Evolutionary conservation across 2,888 invertebrate genomes (phyloP).

Genomic region (Cataglyphis livida): DNA sequence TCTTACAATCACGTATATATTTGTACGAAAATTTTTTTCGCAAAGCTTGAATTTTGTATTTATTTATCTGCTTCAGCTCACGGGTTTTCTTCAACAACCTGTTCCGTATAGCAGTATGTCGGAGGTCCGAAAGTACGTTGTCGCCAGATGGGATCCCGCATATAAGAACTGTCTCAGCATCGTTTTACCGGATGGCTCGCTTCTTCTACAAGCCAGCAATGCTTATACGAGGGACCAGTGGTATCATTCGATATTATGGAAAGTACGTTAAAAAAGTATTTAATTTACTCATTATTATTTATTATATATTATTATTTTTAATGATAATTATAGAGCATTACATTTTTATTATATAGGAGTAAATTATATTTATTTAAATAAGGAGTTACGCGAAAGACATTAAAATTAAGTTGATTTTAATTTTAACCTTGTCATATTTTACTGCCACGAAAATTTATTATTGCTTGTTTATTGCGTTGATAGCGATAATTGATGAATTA

Average conservation of each 20-base stretch:
- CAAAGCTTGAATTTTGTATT: neutral
- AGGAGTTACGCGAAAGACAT: neutral
- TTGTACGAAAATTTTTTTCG: neutral
- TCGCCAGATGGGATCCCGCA: conserved; percentile 92
- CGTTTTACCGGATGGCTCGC: conserved; percentile 91
- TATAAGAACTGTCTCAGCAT: conserved; percentile 93
- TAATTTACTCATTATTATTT: neutral
- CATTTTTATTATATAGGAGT: neutral
- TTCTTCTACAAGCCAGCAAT: conserved; percentile 91
- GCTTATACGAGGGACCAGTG: conserved; percentile 94
- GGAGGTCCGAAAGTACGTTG: conserved; percentile 89
- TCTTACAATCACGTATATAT: neutral
- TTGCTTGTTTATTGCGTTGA: neutral
- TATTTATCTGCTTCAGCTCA: conserved; percentile 86
- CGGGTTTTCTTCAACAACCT: conserved; percentile 89
- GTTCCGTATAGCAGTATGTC: conserved; percentile 91
- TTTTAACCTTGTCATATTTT: neutral
- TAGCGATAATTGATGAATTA: neutral
- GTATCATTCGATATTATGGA: conserved; percentile 93
- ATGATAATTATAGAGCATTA: neutral
- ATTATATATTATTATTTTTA: neutral
- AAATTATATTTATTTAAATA: neutral
- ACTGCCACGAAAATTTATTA: neutral
- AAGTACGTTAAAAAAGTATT: conserved; percentile 86
- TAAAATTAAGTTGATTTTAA: neutral